A percentile compares a stretch with the other conserved stretches of the same genome.
Conservation (phyloP, 1,140 invertebrate genomes). For the Atta texana region DNA sequence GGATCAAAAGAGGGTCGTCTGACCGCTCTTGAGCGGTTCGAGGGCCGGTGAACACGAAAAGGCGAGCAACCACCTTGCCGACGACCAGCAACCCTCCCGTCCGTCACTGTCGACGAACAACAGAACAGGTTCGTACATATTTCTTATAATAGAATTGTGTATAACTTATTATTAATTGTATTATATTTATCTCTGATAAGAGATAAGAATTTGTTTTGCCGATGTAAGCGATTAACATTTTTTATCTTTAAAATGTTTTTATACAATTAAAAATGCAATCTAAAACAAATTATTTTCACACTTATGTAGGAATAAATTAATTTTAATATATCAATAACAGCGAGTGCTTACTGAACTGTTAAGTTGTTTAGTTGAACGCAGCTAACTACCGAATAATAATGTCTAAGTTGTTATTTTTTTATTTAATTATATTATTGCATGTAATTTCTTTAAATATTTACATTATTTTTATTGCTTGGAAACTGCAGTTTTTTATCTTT, state of each 20-base stretch:
- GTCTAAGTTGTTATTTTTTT: neutral
- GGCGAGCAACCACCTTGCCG: constrained; percentile 83
- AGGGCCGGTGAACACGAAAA: constrained; percentile 84
- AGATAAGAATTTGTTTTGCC: neutral
- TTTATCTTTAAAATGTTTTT: neutral
- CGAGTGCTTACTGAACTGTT: too few species aligned
- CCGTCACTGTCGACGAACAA: constrained; percentile 84
- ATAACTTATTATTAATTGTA: neutral
- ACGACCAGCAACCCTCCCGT: constrained; percentile 82
- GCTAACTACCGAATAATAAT: too few species aligned
- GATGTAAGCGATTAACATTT: neutral
- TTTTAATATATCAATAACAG: neutral
- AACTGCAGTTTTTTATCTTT: neutral
- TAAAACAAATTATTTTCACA: neutral
- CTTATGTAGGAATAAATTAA: neutral
- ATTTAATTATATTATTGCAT: neutral
- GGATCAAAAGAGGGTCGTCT: constrained; percentile 77
- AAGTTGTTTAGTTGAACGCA: too few species aligned
- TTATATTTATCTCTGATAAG: neutral
- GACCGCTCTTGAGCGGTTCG: constrained; percentile 79
- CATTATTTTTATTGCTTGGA: neutral
- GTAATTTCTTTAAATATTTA: neutral
- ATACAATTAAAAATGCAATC: neutral
- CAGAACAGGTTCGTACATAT: constrained; percentile 82
- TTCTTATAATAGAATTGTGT: constrained; percentile 11